A percentile compares a stretch with the other conserved stretches of the same genome.
Conservation (phyloP, 2,113 vertebrate species). For the Panthera uncia region DNA sequence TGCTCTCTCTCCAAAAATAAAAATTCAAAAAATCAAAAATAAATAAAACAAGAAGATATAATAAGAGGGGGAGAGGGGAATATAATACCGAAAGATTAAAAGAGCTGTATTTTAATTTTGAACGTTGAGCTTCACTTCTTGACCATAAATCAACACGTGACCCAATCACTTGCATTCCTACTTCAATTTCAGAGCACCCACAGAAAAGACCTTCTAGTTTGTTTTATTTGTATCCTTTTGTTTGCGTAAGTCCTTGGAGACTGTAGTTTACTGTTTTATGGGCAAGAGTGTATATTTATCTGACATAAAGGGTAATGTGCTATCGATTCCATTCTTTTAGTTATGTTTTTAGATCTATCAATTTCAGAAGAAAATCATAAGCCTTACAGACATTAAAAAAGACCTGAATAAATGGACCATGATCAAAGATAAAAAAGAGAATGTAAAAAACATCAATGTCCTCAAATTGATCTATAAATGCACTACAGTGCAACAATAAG, state of each 20-base stretch:
- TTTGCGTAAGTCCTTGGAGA: not conserved
- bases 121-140: not conserved
- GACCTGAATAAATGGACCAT: not conserved
- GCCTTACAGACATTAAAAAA: not conserved
- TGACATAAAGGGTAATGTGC: not conserved
- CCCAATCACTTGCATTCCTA: not conserved
- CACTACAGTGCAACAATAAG: not conserved
- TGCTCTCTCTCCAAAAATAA: too few relatives aligned
- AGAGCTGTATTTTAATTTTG: not conserved
- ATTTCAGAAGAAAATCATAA: not conserved
- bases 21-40: not conserved
- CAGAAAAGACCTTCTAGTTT: not conserved
- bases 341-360: not conserved
- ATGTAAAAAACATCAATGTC: not conserved
- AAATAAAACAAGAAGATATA: not conserved
- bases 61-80: not conserved
- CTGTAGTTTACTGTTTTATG: not conserved
- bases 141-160: not conserved
- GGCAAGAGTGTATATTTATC: not conserved
- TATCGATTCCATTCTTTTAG: not conserved
- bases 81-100: not conserved
- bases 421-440: not conserved
- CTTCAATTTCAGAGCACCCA: not conserved
- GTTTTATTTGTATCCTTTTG: not conserved
- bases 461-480: conserved; percentile 4